phyloP scores from a whole-genome alignment of 2,113 vertebrate genomes.

The Mustelus asterias region DNA sequence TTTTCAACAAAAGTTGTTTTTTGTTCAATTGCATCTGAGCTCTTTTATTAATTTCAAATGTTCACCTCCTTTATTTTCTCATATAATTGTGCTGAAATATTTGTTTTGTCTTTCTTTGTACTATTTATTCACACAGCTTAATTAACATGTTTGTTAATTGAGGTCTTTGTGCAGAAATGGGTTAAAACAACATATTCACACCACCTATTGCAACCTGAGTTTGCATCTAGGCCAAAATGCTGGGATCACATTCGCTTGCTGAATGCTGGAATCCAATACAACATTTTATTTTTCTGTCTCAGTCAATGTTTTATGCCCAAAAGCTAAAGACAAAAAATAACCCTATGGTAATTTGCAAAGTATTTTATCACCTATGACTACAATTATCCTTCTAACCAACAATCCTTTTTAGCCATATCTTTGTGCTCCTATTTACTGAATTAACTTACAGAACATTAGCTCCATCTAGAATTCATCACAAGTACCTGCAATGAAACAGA shows the following conservation, averaged over 20 bases:
- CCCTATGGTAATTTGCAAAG: neutral
- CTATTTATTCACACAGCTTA: neutral
- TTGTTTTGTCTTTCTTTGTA: neutral
- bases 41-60: neutral
- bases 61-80: neutral
- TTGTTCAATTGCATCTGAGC: neutral
- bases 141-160: neutral
- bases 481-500: neutral
- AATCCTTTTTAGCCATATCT: neutral
- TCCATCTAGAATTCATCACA: neutral
- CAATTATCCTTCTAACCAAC: neutral
- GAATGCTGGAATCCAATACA: neutral
- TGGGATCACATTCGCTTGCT: neutral
- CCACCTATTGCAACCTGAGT: neutral
- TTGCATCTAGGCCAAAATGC: neutral
- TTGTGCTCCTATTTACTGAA: neutral
- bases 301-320: neutral
- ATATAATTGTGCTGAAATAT: neutral
- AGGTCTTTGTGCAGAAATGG: neutral
- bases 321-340: neutral
- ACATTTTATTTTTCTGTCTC: neutral
- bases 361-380: neutral
- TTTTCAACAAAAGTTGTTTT: neutral
- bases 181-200: neutral
- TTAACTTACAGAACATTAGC: neutral